Percentiles rank a stretch among this genome's conserved stretches.
phyloP scores from a whole-genome alignment of 2,888 invertebrate species.

The Athrips mouffetella region DNA sequence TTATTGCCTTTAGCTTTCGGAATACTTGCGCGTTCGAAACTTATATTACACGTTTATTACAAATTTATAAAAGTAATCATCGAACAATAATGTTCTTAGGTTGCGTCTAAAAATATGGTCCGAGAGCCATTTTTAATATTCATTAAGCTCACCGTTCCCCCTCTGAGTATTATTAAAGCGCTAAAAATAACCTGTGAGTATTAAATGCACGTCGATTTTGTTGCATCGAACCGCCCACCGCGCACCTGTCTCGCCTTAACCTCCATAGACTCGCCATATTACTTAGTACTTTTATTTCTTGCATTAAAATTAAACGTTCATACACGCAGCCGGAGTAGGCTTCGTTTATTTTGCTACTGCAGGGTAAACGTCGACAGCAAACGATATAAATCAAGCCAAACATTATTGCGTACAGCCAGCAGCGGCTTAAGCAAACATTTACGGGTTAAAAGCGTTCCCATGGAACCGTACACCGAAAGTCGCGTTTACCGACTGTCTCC shows the following conservation, averaged over 20 bases:
- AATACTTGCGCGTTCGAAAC: constrained; percentile 49
- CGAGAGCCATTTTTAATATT: constrained; percentile 40
- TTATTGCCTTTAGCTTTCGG: constrained; percentile 59
- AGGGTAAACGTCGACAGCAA: constrained; percentile 9
- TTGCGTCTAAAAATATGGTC: constrained; percentile 39
- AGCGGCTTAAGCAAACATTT: constrained; percentile 28
- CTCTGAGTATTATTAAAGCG: constrained; percentile 45
- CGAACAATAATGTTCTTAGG: neutral
- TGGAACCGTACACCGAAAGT: constrained; percentile 31
- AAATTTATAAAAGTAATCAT: neutral
- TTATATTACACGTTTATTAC: constrained; percentile 45
- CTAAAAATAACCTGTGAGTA: constrained; percentile 58
- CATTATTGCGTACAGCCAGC: constrained; percentile 12
- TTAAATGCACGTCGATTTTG: constrained; percentile 49
- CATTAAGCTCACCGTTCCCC: constrained; percentile 40
- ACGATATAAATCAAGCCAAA: constrained; percentile 20
- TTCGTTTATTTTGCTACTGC: constrained; percentile 18
- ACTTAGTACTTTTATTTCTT: constrained; percentile 31
- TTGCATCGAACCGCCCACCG: constrained; percentile 42
- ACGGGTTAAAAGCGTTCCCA: constrained; percentile 35
- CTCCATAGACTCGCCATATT: constrained; percentile 28
- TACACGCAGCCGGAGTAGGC: constrained; percentile 16
- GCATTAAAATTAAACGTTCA: constrained; percentile 31
- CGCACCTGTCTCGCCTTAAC: constrained; percentile 54
- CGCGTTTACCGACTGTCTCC: constrained; percentile 33